phyloP scores from a whole-genome alignment of 23 tunicate species.

The Styela plicata region DNA sequence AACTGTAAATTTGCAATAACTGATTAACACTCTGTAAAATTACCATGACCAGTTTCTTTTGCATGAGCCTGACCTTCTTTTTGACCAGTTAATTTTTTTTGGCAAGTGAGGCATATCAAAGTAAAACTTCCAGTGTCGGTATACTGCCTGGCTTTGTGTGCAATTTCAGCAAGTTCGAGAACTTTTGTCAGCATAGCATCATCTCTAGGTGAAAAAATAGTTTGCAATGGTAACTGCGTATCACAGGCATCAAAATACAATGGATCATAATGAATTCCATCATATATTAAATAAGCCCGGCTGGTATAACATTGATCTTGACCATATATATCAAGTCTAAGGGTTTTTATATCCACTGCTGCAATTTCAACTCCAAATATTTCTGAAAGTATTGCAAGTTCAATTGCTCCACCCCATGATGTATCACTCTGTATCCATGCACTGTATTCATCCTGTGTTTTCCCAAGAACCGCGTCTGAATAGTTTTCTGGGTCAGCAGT shows the following conservation, averaged over 20 bases:
- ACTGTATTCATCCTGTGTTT: conserved; percentile 59
- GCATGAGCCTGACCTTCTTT: conserved; percentile 67
- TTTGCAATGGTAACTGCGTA: conserved; percentile 44
- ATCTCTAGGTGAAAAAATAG: conserved; percentile 59
- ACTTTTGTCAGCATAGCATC: conserved; percentile 57
- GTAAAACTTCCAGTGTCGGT: conserved; percentile 69
- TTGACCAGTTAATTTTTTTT: conserved; percentile 62
- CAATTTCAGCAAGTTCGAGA: conserved; percentile 45
- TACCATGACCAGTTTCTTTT: conserved; percentile 88
- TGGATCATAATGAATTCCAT: conserved; percentile 93
- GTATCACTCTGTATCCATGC: conserved; percentile 94
- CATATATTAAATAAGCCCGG: conserved; percentile 73
- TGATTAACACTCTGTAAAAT: conserved; percentile 65
- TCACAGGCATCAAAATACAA: conserved; percentile 57
- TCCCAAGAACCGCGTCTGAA: conserved; percentile 75
- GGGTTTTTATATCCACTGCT: conserved; percentile 80
- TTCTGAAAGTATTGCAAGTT: conserved; percentile 68
- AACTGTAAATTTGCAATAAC: no score
- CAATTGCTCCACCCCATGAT: conserved; percentile 97
- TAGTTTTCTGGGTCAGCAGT: conserved; percentile 69
- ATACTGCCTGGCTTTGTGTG: conserved; percentile 62
- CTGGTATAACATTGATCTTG: conserved; percentile 47
- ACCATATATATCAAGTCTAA: conserved; percentile 79
- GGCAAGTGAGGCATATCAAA: conserved; percentile 70
- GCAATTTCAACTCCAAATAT: conserved; percentile 78